Conservation (phyloP, 2,113 vertebrate genomes). For the Cranoglanis bouderius region DNA sequence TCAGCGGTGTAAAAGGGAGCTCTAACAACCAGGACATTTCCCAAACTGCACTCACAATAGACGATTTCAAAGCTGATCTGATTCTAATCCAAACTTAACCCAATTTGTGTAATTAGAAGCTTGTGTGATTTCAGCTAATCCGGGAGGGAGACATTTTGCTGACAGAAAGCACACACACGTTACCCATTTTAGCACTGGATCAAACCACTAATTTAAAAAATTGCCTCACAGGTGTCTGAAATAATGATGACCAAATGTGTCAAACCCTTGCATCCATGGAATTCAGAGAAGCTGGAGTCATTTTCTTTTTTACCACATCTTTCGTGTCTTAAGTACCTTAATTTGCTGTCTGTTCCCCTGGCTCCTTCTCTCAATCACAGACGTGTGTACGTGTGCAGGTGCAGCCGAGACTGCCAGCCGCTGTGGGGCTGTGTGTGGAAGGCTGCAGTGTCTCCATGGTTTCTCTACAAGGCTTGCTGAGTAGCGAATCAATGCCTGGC, state of each 20-base stretch:
- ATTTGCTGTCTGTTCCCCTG: conserved; percentile 4
- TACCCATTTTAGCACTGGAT: neutral
- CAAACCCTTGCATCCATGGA: neutral
- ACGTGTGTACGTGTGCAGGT: conserved; percentile 29
- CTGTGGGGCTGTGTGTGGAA: conserved; percentile 13
- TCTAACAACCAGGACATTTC: neutral
- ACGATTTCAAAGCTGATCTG: conserved; percentile 12
- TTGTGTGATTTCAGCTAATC: conserved; percentile 1
- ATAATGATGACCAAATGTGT: neutral
- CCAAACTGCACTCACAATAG: neutral
- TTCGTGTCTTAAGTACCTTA: neutral
- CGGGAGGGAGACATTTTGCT: neutral
- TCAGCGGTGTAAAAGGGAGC: neutral
- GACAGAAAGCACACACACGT: neutral
- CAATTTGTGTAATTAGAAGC: conserved; percentile 2
- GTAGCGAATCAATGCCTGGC: conserved; percentile 49
- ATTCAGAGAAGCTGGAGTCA: neutral
- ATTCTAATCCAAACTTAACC: conserved; percentile 28
- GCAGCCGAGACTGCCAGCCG: conserved; percentile 21
- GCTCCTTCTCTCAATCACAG: neutral
- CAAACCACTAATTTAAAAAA: neutral
- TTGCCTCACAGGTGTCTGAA: neutral
- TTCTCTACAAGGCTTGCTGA: conserved; percentile 6
- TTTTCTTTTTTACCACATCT: neutral
- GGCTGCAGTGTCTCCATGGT: conserved; percentile 36